phyloP scores from a whole-genome alignment of 2,113 vertebrate genomes.

The Oncorhynchus mykiss region DNA sequence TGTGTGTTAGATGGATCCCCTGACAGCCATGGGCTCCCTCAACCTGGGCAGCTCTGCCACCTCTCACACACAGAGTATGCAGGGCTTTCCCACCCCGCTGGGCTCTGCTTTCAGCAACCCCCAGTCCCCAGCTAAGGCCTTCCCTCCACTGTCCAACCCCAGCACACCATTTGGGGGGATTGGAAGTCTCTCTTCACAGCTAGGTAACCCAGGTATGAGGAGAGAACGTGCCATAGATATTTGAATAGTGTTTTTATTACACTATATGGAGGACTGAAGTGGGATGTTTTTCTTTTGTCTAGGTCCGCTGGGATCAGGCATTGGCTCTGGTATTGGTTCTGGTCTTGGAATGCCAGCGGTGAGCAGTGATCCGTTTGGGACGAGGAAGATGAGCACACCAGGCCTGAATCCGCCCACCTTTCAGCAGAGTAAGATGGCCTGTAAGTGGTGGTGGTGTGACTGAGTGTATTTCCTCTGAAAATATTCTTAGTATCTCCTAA shows the following conservation, averaged over 20 bases:
- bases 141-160: slow-evolving; percentile 91
- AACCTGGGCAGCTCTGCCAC: slow-evolving; percentile 86
- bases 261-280: background rate
- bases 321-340: slow-evolving; percentile 65
- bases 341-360: slow-evolving; percentile 90
- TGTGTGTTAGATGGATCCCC: slow-evolving; percentile 85
- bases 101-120: slow-evolving; percentile 96
- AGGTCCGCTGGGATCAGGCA: slow-evolving; percentile 89
- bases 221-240: background rate
- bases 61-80: slow-evolving; percentile 94
- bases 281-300: background rate
- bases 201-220: slow-evolving; percentile 80
- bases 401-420: slow-evolving; percentile 96
- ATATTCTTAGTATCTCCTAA: background rate
- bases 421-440: slow-evolving; percentile 99
- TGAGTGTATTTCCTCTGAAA: slow-evolving; percentile 74
- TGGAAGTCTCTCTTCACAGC: slow-evolving; percentile 88
- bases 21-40: slow-evolving; percentile 91
- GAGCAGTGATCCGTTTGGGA: slow-evolving; percentile 91
- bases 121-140: slow-evolving; percentile 97
- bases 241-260: background rate
- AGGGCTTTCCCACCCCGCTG: slow-evolving; percentile 90
- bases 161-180: slow-evolving; percentile 93
- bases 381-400: slow-evolving; percentile 97
- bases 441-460: slow-evolving; percentile 93